Conservation (phyloP, 2,113 vertebrate species). For the Paradoxurus hermaphroditus region DNA sequence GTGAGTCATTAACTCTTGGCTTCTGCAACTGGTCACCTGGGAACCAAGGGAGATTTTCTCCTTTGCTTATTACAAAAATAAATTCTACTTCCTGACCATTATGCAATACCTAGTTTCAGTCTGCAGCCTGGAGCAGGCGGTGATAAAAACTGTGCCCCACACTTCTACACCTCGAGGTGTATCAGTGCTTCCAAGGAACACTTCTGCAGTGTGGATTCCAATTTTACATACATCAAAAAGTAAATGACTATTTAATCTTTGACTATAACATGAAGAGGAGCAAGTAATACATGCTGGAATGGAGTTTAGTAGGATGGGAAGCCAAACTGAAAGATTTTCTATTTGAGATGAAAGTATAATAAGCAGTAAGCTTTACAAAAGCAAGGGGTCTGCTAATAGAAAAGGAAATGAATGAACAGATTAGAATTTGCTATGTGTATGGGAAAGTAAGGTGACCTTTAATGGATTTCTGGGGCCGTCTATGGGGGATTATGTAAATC, state of each 20-base stretch:
- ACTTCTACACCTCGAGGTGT: slow-evolving; percentile 17
- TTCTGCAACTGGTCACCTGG: slow-evolving; percentile 11
- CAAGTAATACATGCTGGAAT: slow-evolving; percentile 73
- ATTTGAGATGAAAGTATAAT: slow-evolving; percentile 66
- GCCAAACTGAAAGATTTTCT: slow-evolving; percentile 65
- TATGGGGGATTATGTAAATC: slow-evolving; percentile 70
- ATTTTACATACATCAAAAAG: slow-evolving; percentile 71
- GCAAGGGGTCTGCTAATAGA: slow-evolving; percentile 62
- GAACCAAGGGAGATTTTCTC: slow-evolving; percentile 59
- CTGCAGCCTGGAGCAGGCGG: background rate
- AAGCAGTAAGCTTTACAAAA: slow-evolving; percentile 68
- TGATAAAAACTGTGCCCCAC: background rate
- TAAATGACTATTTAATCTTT: slow-evolving; percentile 76
- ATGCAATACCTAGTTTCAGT: slow-evolving; percentile 43
- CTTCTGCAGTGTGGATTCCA: slow-evolving; percentile 66
- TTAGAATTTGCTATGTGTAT: slow-evolving; percentile 57
- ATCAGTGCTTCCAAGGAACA: slow-evolving; percentile 10
- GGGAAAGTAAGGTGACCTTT: slow-evolving; percentile 71
- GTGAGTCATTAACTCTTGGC: slow-evolving; percentile 67
- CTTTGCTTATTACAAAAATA: slow-evolving; percentile 70
- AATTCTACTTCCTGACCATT: slow-evolving; percentile 48
- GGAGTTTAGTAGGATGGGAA: slow-evolving; percentile 67
- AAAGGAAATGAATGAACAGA: slow-evolving; percentile 63
- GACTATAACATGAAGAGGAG: slow-evolving; percentile 61
- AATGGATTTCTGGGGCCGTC: slow-evolving; percentile 61